These are phyloP conservation scores for Lampris megalopsis DNA, from an alignment of 2,113 vertebrate species.

Conservation along the genomic window DNA sequence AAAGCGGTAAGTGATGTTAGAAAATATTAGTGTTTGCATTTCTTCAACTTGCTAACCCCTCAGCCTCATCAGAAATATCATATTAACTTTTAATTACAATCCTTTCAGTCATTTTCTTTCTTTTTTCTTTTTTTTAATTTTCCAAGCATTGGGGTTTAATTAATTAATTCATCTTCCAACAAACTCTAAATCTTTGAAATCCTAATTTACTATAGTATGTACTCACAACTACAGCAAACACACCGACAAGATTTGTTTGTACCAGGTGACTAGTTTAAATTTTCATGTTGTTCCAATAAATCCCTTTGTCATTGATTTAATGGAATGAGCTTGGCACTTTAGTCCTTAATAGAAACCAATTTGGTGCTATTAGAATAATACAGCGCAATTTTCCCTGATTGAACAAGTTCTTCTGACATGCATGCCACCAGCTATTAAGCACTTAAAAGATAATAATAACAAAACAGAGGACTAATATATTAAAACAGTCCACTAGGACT, in stretches of 20 bases:
- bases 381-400: neutral
- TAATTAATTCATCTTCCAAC: no score
- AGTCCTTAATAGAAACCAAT: neutral
- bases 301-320: no score
- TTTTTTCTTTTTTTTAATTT: no score
- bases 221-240: neutral
- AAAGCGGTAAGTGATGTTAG: no score
- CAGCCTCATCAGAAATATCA: no score
- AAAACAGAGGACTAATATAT: neutral
- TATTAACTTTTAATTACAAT: no score
- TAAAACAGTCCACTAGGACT: no score
- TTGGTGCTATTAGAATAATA: neutral
- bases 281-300: neutral
- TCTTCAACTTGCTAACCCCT: no score
- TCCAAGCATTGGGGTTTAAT: no score
- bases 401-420: neutral
- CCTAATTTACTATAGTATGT: no score
- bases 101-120: no score
- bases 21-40: no score
- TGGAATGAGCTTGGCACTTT: neutral
- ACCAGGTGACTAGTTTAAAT: neutral
- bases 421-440: neutral
- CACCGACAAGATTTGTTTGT: neutral
- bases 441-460: slow-evolving; percentile 5
- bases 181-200: neutral